Conservation (phyloP, 1,140 invertebrate genomes). For the Elysia chlorotica region DNA sequence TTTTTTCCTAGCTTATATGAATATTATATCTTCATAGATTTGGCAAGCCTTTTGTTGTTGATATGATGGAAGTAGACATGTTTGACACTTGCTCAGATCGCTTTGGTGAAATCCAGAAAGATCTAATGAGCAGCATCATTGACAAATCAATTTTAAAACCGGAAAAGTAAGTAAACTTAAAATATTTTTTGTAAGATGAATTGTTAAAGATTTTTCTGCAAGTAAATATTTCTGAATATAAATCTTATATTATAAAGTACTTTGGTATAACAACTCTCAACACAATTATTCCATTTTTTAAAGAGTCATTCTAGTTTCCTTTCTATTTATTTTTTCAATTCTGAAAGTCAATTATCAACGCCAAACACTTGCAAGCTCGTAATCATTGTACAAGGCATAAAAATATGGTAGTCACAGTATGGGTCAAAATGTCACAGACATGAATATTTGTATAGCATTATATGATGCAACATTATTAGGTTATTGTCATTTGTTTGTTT, state of each 20-base stretch:
- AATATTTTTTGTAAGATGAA: background rate
- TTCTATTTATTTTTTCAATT: background rate
- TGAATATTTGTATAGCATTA: too few relatives aligned
- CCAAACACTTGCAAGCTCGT: too few relatives aligned
- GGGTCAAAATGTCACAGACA: background rate
- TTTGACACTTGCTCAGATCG: slow-evolving; percentile 39
- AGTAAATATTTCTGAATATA: background rate
- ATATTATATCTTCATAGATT: background rate
- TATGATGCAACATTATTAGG: background rate
- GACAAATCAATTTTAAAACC: slow-evolving; percentile 46
- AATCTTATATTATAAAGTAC: background rate
- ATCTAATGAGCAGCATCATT: slow-evolving; percentile 45
- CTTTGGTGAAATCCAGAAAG: slow-evolving; percentile 47
- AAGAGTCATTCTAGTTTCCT: background rate
- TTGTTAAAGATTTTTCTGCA: background rate
- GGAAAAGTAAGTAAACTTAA: slow-evolving; percentile 37
- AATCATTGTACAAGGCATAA: too few relatives aligned
- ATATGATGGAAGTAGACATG: slow-evolving; percentile 60
- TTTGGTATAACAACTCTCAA: background rate
- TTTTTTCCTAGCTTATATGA: background rate
- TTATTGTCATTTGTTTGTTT: background rate
- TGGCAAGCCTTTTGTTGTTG: slow-evolving; percentile 56
- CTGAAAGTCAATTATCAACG: background rate
- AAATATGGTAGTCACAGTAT: background rate
- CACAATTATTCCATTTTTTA: background rate